A percentile compares a stretch with the other conserved stretches of the same genome.
phyloP scores from a whole-genome alignment of 2,797 vertebrate genomes.

The Thalassophryne amazonica region DNA sequence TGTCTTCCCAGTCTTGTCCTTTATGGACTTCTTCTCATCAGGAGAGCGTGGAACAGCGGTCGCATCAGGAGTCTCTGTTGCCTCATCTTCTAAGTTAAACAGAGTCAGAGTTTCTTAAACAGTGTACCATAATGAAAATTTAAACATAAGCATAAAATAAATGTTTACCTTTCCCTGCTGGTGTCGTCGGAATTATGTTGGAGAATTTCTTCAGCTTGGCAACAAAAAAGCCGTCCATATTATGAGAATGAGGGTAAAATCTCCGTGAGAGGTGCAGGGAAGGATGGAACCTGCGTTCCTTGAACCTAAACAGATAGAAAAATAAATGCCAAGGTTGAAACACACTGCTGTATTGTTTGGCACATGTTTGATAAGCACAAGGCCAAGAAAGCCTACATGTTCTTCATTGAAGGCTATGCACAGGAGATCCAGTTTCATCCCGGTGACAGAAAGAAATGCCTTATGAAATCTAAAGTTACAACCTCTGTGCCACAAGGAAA shows the following conservation, averaged over 20 bases:
- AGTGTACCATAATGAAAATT: not conserved
- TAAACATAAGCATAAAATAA: not conserved
- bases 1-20: constrained; percentile 39
- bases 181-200: constrained; percentile 81
- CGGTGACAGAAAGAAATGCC: too few relatives aligned
- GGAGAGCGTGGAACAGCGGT: constrained; percentile 24
- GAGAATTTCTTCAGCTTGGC: constrained; percentile 97
- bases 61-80: constrained; percentile 41
- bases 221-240: constrained; percentile 98
- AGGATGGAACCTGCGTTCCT: constrained; percentile 90
- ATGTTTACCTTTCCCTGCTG: constrained; percentile 65
- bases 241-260: constrained; percentile 96
- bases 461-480: too few relatives aligned
- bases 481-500: too few relatives aligned
- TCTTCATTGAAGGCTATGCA: too few relatives aligned
- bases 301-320: constrained; percentile 77
- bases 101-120: not conserved
- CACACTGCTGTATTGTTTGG: too few relatives aligned
- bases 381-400: too few relatives aligned
- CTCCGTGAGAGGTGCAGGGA: constrained; percentile 83
- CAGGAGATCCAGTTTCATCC: too few relatives aligned
- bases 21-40: constrained; percentile 44
- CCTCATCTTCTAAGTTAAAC: constrained; percentile 45
- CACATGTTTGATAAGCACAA: too few relatives aligned
- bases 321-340: not conserved